Percentiles rank a stretch among this genome's conserved stretches.
Evolutionary conservation across 1,140 invertebrate species (phyloP).

Genomic region (Drosophila arawakana): DNA sequence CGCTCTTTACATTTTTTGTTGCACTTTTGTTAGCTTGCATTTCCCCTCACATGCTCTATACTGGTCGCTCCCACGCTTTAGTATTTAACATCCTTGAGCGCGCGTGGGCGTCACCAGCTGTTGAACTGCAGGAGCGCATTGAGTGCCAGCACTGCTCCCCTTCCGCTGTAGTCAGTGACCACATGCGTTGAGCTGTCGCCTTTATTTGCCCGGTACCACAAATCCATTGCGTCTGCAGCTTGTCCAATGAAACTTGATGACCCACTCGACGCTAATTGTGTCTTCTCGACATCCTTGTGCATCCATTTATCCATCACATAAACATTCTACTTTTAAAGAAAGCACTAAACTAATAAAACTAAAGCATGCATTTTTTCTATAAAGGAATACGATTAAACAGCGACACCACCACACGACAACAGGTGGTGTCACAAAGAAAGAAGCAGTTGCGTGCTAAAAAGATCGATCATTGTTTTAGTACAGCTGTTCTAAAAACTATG

Average conservation of each 20-base stretch:
- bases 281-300: slow-evolving; percentile 30
- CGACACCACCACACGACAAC: not conserved
- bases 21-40: not conserved
- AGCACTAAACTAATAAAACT: not conserved
- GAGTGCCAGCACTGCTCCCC: not conserved
- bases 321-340: not conserved
- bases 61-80: slow-evolving; percentile 26
- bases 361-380: not conserved
- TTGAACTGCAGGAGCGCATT: slow-evolving; percentile 15
- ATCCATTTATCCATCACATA: slow-evolving; percentile 11
- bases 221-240: not conserved
- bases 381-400: not conserved
- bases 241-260: slow-evolving; percentile 42
- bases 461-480: too few species aligned
- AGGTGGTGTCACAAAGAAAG: not conserved
- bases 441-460: not conserved
- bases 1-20: not conserved
- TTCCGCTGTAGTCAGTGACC: slow-evolving; percentile 1
- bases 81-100: slow-evolving; percentile 21
- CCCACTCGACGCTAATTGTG: slow-evolving; percentile 68
- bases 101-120: slow-evolving; percentile 42
- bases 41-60: not conserved
- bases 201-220: not conserved
- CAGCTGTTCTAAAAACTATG: too few species aligned
- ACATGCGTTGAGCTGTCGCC: slow-evolving; percentile 3